Base-by-base conservation (phyloP, 2,797 vertebrate species). In the Cyprinella venusta region DNA sequence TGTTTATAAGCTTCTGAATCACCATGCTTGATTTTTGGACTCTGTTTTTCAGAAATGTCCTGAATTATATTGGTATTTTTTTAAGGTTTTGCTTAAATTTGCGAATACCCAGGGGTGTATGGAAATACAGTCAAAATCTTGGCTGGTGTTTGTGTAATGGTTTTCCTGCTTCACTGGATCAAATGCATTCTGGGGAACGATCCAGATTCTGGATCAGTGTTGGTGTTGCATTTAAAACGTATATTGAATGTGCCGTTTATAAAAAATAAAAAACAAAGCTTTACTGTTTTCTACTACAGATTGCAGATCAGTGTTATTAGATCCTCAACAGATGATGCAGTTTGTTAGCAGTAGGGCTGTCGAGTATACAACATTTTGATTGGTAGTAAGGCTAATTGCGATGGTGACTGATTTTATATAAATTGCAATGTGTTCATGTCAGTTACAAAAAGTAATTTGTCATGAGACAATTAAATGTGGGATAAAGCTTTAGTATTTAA, bases 121-220 rank as follows among this genome's bases (percentile, higher is more conserved):
- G 54, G 26, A 59, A 81, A 36, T 61, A 12, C 68, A n/a, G 3
- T 36, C 40, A 72, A 72, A 72, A 48, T 80, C 54, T 72, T 72
- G 68, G 40, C 56, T 59, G 24, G 67, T 48, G 40, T 81, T 71
- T 18, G 8, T 18, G 8, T 26, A 59, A 24, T 48, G 19, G 80
- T 52, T 18, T 54, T 74, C 26, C 65, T 30, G 33, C 45, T 82
- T 45, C 19, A n/a, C 7, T 52, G 61, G 45, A 75, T 67, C 33
- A 82, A 42, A 54, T 75, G 33, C 30, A 30, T 81, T 74, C 30
- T 81, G 21, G 56, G 79, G 13, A 52, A 33, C 13, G 59, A 33
- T 81, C 26, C 68, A 59, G 71, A 71, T 71, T 45, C 18, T 71
- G 15, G 15, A 45, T 59, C 18, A 0, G 0, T 80, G 24, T 42